phyloP scores from a whole-genome alignment of 2,888 invertebrate genomes.

The Xestobium rufovillosum region DNA sequence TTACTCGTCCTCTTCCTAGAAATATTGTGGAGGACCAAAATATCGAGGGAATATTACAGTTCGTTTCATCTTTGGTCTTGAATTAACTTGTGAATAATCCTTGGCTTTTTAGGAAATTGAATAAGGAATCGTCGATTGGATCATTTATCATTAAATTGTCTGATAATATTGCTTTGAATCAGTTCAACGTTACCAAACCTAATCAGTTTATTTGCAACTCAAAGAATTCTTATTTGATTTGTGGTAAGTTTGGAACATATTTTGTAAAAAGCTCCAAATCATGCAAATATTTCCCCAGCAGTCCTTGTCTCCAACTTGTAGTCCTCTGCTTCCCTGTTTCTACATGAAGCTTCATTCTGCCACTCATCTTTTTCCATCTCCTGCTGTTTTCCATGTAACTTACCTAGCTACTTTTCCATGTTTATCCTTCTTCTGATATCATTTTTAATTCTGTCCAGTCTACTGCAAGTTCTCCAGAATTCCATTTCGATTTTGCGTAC shows the following conservation, averaged over 20 bases:
- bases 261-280: too few species aligned
- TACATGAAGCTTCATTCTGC: neutral
- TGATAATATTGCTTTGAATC: conserved; percentile 32
- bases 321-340: too few species aligned
- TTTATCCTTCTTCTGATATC: too few species aligned
- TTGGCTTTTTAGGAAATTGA: conserved; percentile 29
- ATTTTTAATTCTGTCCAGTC: too few species aligned
- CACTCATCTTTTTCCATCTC: too few species aligned
- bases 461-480: too few species aligned
- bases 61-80: conserved; percentile 25
- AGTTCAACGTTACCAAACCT: conserved; percentile 34
- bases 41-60: conserved; percentile 60
- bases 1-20: conserved; percentile 60
- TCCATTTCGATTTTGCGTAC: too few species aligned
- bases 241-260: conserved; percentile 34
- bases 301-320: too few species aligned
- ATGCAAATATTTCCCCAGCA: too few species aligned
- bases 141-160: conserved; percentile 35
- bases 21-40: conserved; percentile 57
- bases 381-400: too few species aligned
- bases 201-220: conserved; percentile 37
- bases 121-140: conserved; percentile 31
- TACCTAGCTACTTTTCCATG: too few species aligned
- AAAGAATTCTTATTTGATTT: conserved; percentile 36
- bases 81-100: conserved; percentile 7